Percentiles rank a stretch among this genome's conserved stretches.
phyloP scores from a whole-genome alignment of 2,888 invertebrate species.

The Calephelis perditalis region DNA sequence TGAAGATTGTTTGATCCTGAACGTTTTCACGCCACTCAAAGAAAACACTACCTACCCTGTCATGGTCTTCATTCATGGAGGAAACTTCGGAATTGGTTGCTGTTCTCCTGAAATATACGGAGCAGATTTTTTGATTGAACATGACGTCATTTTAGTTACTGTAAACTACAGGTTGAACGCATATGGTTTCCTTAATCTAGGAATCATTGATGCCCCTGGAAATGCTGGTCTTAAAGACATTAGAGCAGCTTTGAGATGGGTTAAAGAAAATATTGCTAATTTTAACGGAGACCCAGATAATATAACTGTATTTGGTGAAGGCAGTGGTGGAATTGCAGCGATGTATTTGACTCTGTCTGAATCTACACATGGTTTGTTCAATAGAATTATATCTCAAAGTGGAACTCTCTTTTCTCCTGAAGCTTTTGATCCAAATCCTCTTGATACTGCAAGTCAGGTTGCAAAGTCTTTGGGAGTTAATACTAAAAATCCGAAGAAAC shows the following conservation, averaged over 20 bases:
- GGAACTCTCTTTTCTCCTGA: slow-evolving; percentile 57
- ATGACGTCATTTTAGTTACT: slow-evolving; percentile 64
- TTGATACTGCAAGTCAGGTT: slow-evolving; percentile 56
- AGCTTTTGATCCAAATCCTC: slow-evolving; percentile 51
- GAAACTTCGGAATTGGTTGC: slow-evolving; percentile 65
- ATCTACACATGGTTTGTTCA: slow-evolving; percentile 59
- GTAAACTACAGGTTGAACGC: slow-evolving; percentile 70
- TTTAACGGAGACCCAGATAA: slow-evolving; percentile 64
- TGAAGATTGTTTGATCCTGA: slow-evolving; percentile 68
- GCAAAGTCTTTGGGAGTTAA: slow-evolving; percentile 57
- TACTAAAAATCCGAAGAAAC: slow-evolving; percentile 45
- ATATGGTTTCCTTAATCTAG: slow-evolving; percentile 66
- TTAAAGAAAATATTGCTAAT: slow-evolving; percentile 52
- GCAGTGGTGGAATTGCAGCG: slow-evolving; percentile 62
- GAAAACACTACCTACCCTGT: slow-evolving; percentile 51
- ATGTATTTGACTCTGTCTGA: slow-evolving; percentile 59
- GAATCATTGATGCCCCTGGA: slow-evolving; percentile 59
- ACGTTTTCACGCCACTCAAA: slow-evolving; percentile 54
- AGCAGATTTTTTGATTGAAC: slow-evolving; percentile 63
- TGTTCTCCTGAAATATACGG: slow-evolving; percentile 61
- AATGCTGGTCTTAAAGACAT: slow-evolving; percentile 72
- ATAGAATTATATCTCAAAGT: slow-evolving; percentile 61
- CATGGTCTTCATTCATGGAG: slow-evolving; percentile 71
- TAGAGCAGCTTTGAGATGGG: slow-evolving; percentile 64
- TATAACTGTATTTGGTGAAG: slow-evolving; percentile 67